Evolutionary conservation across 2,888 invertebrate species (phyloP), one percentile per base, ranked within the genome.

Genomic region (Lochmaea crataegi): DNA sequence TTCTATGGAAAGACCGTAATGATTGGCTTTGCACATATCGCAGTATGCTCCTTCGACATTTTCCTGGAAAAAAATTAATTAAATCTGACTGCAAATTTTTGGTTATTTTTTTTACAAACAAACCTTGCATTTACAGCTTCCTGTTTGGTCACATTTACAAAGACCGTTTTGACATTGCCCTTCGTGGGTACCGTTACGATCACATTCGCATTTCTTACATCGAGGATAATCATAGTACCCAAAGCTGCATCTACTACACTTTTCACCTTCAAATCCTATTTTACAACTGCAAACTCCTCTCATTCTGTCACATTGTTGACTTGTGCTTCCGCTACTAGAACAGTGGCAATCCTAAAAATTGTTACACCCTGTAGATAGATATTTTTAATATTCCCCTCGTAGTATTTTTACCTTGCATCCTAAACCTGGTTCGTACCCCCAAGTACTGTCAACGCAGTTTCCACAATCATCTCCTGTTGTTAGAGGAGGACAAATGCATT

Each of bases 211-310:
- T 10, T 92, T 92, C 57, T 92, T 89, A 86, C 99, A 97, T 78
- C 93, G 90, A 6, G 97, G 95, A 87, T 94, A 96, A 14, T 96
- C 96, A 88, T 93, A 96, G 88, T 94, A 95, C 0, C 98, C 98
- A 7, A 90, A 88, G 2, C 93, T 91, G 84, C 99, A 99, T 56
- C 88, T 87, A 80, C 94, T 92, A 87, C 99, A 99, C 75, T 91
- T 90, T 1, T 90, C 89, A 0, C 95, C 95, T 14, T 90, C 88
- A 87, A 92, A 96, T 2, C 95, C 96, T 26, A 90, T 87, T 6
- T 92, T 90, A 84, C 96, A 96, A 53, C 88, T 88, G 83, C 98
- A 98, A 79, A 92, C 90, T 0, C 97, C 97, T 4, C 84, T 84
- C 68, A 86, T 86, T 18, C 88, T 84, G 79, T 93, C 90, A 84